Evolutionary conservation across 2,113 vertebrate genomes (phyloP).

Genomic region (Tapirus terrestris): DNA sequence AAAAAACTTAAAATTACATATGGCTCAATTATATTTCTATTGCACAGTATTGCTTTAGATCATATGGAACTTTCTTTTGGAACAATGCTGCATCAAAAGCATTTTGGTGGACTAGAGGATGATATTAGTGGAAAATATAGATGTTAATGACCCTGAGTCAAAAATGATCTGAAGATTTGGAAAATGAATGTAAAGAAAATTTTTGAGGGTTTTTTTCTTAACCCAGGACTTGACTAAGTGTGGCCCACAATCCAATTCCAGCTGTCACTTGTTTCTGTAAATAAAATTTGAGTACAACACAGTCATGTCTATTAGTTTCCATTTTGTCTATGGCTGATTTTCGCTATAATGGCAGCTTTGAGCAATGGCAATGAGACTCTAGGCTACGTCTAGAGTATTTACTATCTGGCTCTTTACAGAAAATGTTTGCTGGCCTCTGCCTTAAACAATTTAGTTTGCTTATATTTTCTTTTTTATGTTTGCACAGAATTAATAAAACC

Average conservation of each 20-base stretch:
- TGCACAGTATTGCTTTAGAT: background rate
- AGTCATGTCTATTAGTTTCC: background rate
- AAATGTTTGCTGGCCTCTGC: background rate
- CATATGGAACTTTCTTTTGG: background rate
- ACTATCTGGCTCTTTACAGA: background rate
- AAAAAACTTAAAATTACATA: background rate
- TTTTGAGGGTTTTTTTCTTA: background rate
- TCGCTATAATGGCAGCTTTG: background rate
- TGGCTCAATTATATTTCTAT: background rate
- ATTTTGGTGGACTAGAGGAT: background rate
- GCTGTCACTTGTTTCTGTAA: background rate
- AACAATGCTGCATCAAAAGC: background rate
- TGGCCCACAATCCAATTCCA: background rate
- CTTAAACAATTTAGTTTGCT: background rate
- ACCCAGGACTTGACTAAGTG: background rate
- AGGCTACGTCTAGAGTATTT: background rate
- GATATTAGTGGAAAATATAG: background rate
- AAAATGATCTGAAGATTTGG: background rate
- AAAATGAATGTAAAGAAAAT: background rate
- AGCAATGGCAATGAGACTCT: background rate
- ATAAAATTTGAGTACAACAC: background rate
- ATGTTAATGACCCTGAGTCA: background rate
- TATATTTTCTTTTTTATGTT: background rate
- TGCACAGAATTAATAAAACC: background rate
- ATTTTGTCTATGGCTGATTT: background rate